Evolutionary conservation across 2,888 invertebrate genomes (phyloP).

Genomic region (Trichogramma evanescens): DNA sequence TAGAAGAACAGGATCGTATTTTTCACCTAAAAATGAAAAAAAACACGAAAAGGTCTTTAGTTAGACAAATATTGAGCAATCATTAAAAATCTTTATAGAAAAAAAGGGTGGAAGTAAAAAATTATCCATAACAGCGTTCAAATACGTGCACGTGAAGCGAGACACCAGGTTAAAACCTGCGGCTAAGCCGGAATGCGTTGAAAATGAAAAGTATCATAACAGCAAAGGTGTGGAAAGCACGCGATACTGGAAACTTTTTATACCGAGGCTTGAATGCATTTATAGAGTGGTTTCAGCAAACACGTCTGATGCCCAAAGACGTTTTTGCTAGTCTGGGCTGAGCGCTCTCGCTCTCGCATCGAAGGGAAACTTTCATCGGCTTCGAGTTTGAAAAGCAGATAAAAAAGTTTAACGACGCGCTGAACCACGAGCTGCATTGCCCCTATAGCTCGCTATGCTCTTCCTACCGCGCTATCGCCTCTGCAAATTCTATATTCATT

Average conservation of each 20-base stretch:
- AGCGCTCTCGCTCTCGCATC: constrained; percentile 13
- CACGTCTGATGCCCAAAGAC: constrained; percentile 18
- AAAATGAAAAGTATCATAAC: constrained; percentile 10
- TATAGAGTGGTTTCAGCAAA: constrained; percentile 31
- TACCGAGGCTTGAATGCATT: constrained; percentile 33
- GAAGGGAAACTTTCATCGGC: constrained; percentile 39
- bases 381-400: constrained; percentile 33
- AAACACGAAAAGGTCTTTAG: not conserved
- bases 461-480: too few relatives aligned
- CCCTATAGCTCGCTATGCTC: too few relatives aligned
- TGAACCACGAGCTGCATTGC: constrained; percentile 1
- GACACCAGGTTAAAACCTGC: too few relatives aligned
- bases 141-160: too few relatives aligned
- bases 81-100: too few relatives aligned
- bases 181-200: not conserved
- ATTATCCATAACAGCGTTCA: too few relatives aligned
- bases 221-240: constrained; percentile 12
- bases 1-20: constrained; percentile 48
- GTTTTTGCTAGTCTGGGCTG: constrained; percentile 13
- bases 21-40: constrained; percentile 36
- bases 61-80: too few relatives aligned
- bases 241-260: constrained; percentile 20
- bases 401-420: constrained; percentile 42
- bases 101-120: too few relatives aligned
- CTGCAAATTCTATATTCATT: too few relatives aligned